Conservation (phyloP, 2,113 vertebrate genomes). For the Geococcyx californianus region DNA sequence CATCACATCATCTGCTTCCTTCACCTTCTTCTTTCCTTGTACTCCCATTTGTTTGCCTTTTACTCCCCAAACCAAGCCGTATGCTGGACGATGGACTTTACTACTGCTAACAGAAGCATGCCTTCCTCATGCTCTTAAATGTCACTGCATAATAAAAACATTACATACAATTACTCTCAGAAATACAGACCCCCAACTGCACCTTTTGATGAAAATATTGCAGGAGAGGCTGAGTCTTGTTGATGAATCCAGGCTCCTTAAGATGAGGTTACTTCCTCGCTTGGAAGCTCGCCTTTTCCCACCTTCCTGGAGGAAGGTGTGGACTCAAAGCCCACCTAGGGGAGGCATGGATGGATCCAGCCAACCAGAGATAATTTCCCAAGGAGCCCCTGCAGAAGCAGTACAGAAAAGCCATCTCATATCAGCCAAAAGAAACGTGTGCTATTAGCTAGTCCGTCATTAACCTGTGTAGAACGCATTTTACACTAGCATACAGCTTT, state of each 20-base stretch:
- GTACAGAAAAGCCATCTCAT: neutral
- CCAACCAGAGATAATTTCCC: neutral
- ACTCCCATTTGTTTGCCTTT: neutral
- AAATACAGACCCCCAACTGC: neutral
- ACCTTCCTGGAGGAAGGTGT: neutral
- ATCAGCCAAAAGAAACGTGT: neutral
- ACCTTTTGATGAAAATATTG: neutral
- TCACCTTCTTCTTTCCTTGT: neutral
- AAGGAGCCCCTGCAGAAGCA: neutral
- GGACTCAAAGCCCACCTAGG: neutral
- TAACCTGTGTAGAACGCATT: neutral
- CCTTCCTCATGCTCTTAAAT: neutral
- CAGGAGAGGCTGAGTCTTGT: neutral
- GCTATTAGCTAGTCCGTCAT: neutral
- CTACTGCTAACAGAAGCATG: neutral
- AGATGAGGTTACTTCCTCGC: neutral
- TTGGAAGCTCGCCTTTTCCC: neutral
- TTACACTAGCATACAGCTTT: neutral
- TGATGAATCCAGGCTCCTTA: neutral
- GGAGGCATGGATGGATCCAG: neutral
- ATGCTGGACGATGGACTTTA: accelerated
- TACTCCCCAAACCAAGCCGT: neutral
- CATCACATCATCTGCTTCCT: neutral
- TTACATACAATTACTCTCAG: neutral
- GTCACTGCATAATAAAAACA: neutral